Percentiles rank a stretch among this genome's conserved stretches.
Conservation (phyloP, 2,113 vertebrate genomes). For the Hippocampus mohnikei region DNA sequence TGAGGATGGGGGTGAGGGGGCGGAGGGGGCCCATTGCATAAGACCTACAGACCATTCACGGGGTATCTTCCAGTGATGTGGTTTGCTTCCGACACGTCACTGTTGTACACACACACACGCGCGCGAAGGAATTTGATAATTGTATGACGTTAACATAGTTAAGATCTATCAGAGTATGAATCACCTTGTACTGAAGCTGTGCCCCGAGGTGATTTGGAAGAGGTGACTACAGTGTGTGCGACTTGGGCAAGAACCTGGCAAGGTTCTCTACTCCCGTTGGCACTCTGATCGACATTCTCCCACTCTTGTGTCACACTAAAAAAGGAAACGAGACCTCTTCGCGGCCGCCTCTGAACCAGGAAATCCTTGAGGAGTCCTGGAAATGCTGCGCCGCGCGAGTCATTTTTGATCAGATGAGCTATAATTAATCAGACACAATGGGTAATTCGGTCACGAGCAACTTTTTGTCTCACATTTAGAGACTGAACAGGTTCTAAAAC, state of each 20-base stretch:
- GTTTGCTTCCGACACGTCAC: not conserved
- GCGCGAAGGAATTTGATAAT: not conserved
- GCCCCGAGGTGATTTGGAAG: not conserved
- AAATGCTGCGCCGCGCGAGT: not conserved
- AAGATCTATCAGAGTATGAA: not conserved
- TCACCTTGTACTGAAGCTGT: not conserved
- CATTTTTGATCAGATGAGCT: not conserved
- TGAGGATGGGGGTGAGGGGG: not conserved
- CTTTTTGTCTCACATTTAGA: too few relatives aligned
- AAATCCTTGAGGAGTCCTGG: not conserved
- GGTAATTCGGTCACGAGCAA: not conserved
- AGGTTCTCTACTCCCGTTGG: not conserved
- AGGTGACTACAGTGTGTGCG: not conserved
- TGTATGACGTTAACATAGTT: not conserved
- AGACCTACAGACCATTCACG: not conserved
- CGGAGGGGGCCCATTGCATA: slow-evolving; percentile 12
- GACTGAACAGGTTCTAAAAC: too few relatives aligned
- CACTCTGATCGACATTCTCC: not conserved
- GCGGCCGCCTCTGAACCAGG: not conserved
- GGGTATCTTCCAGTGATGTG: not conserved
- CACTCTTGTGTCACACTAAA: not conserved
- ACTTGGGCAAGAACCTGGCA: not conserved
- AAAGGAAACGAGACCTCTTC: not conserved
- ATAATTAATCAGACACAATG: slow-evolving; percentile 4
- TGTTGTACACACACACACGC: too few relatives aligned